Evolutionary conservation across 2,113 vertebrate species (phyloP), one percentile per base, ranked within the genome.

Genomic region (Oncorhynchus gorbuscha): DNA sequence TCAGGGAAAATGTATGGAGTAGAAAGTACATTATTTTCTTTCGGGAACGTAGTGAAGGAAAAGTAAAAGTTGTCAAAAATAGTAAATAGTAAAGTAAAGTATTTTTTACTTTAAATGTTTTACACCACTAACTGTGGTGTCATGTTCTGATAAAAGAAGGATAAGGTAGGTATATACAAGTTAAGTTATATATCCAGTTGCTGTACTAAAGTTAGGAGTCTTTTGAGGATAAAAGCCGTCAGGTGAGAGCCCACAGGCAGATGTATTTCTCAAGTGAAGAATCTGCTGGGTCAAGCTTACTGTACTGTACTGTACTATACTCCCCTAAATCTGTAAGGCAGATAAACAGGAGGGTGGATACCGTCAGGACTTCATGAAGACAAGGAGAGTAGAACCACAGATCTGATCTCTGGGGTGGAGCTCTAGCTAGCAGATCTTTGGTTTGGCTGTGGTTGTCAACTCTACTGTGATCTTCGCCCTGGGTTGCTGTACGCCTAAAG

Each of bases 291-390:
- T 39, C 39, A 39, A 9, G 39, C 39, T 39, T 39, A 45, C 9
- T 45, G 39, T 45, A 45, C 35, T n/a, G 32, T 35, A 35, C 30
- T 32, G 32, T 35, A 35, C 20, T 73, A 4, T 39, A 62, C 24
- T 35, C 22, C 5, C 28, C n/a, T 13, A 16, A 20, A 13, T 64
- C 58, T 32, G 35, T 11, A 45, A 62, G 77, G 71, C 76, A 73
- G 79, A 74, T 79, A 76, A 67, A 73, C 81, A 76, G 73, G 62
- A 71, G 58, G 58, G 69, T 79, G 76, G 78, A 82, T 80, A 82
- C 84, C 76, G 14, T 75, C 45, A 73, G 77, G 81, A 76, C 75
- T 82, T 84, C 84, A 81, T 83, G 76, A 83, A 84, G 78, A 82
- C 80, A 82, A 71, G 64, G 80, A 81, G 75, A 80, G n/a, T 74